phyloP scores from a whole-genome alignment of 2,113 vertebrate genomes.

The Elaphurus davidianus region DNA sequence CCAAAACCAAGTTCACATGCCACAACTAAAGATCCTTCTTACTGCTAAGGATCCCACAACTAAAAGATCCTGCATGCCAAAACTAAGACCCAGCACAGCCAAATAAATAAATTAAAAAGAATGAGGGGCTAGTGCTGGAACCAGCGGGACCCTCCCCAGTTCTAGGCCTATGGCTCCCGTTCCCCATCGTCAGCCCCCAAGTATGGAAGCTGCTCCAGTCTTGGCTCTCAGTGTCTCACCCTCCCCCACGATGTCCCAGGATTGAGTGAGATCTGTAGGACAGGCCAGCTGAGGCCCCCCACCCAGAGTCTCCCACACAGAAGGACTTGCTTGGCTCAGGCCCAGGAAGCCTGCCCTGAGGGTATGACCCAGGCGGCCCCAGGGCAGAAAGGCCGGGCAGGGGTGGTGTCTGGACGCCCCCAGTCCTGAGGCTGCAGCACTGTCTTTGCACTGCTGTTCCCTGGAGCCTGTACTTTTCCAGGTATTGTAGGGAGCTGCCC shows the following conservation, averaged over 20 bases:
- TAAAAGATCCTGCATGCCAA: not conserved
- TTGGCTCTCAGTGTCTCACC: not conserved
- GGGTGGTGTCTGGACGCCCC: not conserved
- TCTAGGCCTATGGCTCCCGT: not conserved
- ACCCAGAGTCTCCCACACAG: not conserved
- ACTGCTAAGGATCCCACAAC: not conserved
- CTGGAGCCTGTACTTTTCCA: not conserved
- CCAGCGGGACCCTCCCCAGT: not conserved
- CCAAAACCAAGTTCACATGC: not conserved
- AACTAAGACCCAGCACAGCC: not conserved
- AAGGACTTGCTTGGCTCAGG: not conserved
- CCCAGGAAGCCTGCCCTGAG: not conserved
- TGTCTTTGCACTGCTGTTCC: not conserved
- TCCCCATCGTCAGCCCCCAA: rapidly evolving
- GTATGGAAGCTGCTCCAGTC: not conserved
- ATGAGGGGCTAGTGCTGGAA: not conserved
- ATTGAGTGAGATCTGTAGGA: not conserved
- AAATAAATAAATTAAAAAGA: not conserved
- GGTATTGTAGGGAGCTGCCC: not conserved
- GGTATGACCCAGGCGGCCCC: not conserved
- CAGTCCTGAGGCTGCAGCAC: not conserved
- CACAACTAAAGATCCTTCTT: not conserved
- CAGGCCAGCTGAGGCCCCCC: not conserved
- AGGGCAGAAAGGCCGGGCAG: not conserved
- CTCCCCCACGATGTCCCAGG: not conserved